These are phyloP conservation scores for Sorex fumeus DNA, from an alignment of 2,113 vertebrate genomes.

Conservation along the genomic window DNA sequence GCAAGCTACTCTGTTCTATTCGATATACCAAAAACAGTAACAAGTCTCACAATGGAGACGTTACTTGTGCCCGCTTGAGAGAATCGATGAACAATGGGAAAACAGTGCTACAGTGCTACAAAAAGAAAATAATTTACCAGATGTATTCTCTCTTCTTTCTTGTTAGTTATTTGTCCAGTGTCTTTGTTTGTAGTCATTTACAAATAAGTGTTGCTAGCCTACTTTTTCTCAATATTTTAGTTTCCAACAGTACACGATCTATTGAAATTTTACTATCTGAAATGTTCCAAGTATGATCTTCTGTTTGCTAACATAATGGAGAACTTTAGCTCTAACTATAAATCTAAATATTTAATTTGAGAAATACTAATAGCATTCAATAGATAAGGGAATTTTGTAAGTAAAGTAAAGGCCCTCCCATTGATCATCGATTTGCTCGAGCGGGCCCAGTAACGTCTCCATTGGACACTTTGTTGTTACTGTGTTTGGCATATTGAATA, in stretches of 20 bases:
- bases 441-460: no score
- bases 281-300: neutral
- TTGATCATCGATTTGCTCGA: no score
- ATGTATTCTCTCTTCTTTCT: conserved; percentile 19
- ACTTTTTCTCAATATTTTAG: neutral
- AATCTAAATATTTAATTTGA: neutral
- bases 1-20: no score
- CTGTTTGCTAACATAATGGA: neutral
- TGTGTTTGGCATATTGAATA: no score
- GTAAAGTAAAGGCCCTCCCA: no score
- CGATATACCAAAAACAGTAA: no score
- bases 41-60: no score
- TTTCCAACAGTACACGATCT: neutral
- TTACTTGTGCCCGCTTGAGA: no score
- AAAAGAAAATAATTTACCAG: neutral
- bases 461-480: no score
- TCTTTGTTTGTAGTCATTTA: neutral
- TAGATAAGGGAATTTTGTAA: neutral
- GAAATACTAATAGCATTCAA: conserved; percentile 9
- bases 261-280: conserved; percentile 36
- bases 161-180: neutral
- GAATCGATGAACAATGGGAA: no score
- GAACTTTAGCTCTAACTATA: no score
- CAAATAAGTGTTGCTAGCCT: conserved; percentile 23
- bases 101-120: no score